Evolutionary conservation across 2,797 vertebrate genomes (phyloP), one percentile per base, ranked within the genome.

Genomic region (Sphenodon punctatus): DNA sequence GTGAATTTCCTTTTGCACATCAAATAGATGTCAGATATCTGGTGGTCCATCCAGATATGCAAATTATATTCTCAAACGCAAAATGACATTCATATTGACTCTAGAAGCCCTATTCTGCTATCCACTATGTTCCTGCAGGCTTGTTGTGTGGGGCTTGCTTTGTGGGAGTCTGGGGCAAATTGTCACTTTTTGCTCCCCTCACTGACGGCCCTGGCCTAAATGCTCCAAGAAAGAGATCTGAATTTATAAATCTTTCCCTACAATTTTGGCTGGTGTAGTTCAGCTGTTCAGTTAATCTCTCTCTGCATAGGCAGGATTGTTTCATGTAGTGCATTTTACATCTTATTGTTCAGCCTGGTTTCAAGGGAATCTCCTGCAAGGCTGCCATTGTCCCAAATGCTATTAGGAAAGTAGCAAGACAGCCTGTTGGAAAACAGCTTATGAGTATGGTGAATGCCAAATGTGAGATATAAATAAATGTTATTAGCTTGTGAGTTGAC

Each of bases 311-410:
- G 9, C 2, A 6, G 15, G 19, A 23, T 42, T 48, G n/a, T 19
- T 7, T 61, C 71, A 53, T 46, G 12, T 27, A 10, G 17, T 22
- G 1, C 71, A 66, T 66, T 25, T 55, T 73, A 15, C 2, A 30
- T 4, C 4, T 81, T 42, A 15, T 68, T 83, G 74, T 61, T 56
- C 58, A 17, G 11, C 6, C 39, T 14, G 11, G 23, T 16, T 1
- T 60, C 23, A 38, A 3, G 48, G 15, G 20, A 51, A 19, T 51
- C 0, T 0, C 25, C 6, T 6, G n/a, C 82, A 8, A 49, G 59
- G 36, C 4, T 1, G 1, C 48, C 36, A 58, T 3, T 78, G 51
- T 78, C 42, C 45, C 10, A 10, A 1, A 32, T 3, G 11, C 19
- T 67, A 3, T 22, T 36, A 19, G 0, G 0, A 22, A 13, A 64